These are phyloP conservation scores for Tichodroma muraria DNA, from an alignment of 2,113 vertebrate species.

Conservation along the genomic window DNA sequence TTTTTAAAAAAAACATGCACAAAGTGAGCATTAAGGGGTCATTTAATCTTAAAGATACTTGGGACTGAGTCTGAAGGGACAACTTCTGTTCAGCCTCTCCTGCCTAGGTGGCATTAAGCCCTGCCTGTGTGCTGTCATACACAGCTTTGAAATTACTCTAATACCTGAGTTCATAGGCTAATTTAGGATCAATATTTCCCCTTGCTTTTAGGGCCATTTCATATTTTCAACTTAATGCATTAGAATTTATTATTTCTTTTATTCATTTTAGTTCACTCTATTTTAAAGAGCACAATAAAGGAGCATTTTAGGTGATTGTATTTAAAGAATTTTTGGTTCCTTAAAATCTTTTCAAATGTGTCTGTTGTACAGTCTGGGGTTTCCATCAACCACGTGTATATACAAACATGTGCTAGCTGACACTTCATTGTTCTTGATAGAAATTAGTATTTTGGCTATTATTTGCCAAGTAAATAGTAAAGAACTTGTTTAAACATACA, in stretches of 20 bases:
- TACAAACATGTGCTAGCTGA: background rate
- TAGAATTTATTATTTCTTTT: background rate
- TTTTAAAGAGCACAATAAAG: background rate
- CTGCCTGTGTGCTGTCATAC: background rate
- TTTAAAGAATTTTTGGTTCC: background rate
- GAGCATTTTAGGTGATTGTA: background rate
- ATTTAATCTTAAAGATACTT: slow-evolving; percentile 23
- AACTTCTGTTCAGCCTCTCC: background rate
- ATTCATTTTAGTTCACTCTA: background rate
- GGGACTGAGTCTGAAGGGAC: background rate
- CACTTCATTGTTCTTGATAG: background rate
- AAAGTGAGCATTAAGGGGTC: background rate
- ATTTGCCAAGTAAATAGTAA: background rate
- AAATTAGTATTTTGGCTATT: background rate
- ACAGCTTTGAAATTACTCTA: background rate
- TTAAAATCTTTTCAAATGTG: background rate
- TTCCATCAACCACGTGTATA: background rate
- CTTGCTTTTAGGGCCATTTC: background rate
- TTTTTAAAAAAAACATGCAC: slow-evolving; percentile 17
- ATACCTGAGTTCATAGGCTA: background rate
- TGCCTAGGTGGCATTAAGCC: background rate
- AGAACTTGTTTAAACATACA: background rate
- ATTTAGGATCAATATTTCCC: background rate
- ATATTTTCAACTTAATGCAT: background rate
- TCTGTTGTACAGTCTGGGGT: background rate